Evolutionary conservation across 2,113 vertebrate species (phyloP).

Genomic region (Xiphorhynchus elegans): DNA sequence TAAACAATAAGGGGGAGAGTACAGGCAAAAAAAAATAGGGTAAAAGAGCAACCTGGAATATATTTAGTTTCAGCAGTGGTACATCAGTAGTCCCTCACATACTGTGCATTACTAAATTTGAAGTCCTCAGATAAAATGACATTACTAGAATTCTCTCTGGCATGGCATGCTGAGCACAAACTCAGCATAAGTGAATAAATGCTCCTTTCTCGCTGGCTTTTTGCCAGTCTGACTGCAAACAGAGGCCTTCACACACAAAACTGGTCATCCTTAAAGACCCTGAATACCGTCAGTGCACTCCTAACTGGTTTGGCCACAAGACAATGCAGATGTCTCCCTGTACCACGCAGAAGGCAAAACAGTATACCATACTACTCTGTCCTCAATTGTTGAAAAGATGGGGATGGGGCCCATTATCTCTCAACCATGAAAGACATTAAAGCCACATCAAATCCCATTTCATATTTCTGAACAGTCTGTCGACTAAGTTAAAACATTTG

Average conservation of each 20-base stretch:
- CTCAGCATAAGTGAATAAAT: constrained; percentile 5
- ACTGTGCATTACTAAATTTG: constrained; percentile 32
- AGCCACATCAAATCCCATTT: background rate
- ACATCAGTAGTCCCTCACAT: constrained; percentile 6
- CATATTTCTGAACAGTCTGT: background rate
- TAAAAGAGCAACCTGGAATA: background rate
- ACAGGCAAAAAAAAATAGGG: background rate
- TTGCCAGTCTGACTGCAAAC: background rate
- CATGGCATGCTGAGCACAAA: constrained; percentile 46
- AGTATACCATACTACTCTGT: background rate
- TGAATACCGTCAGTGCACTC: background rate
- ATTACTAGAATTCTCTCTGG: constrained; percentile 59
- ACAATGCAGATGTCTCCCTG: background rate
- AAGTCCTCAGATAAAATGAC: constrained; percentile 55
- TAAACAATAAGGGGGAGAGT: background rate
- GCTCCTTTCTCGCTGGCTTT: constrained; percentile 16
- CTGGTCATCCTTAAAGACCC: constrained; percentile 33
- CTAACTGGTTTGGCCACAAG: background rate
- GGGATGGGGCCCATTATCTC: background rate
- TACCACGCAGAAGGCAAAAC: background rate
- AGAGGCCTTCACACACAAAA: background rate
- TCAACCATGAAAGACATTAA: background rate
- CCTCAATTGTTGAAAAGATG: background rate
- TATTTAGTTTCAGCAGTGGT: constrained; percentile 34
- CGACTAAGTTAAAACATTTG: background rate